Evolutionary conservation across 2,888 invertebrate species (phyloP), one percentile per base, ranked within the genome.

Genomic region (Theretra japonica): DNA sequence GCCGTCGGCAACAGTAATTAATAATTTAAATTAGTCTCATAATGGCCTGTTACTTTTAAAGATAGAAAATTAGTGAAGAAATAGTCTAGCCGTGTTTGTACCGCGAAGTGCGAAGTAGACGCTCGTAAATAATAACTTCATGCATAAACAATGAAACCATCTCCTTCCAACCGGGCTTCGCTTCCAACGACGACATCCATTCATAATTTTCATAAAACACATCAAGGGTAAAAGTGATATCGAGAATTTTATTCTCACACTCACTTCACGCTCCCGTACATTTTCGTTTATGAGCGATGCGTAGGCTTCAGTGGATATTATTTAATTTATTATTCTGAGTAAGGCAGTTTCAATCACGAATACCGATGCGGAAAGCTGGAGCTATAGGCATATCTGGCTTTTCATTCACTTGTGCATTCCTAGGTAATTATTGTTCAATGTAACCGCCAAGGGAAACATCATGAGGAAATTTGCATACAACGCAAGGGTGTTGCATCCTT

Each of bases 41-140:
- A 60, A 60, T 33, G 41, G 60, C 60, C 65, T 65, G 41, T 65
- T 65, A 65, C 65, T 65, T 65, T 41, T 65, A 23, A 65, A 65
- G 65, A 65, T 65, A 65, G 65, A 65, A 65, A 65, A 65, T 65
- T 65, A 25, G 65, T 65, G n/a, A 28, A 69, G 68, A 53, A 69
- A 69, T 69, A 30, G 50, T 53, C 50, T 69, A 69, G 53, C 53
- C 28, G 65, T 48, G 17, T 65, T 48, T 53, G 53, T 28, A 70
- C 58, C 48, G 50, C 28, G 21, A 59, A 50, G 28, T 57, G 68
- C 41, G 65, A 57, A 58, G 68, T 56, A 56, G 57, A 48, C 73
- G 83, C 81, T 86, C 87, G 83, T 90, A 91, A 91, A 91, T 89
- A 90, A 90, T 90, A 91, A 89, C 88, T 89, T 90, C 90, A 91